A percentile compares a stretch with the other conserved stretches of the same genome.
phyloP scores from a whole-genome alignment of 2,113 vertebrate genomes.

The Martes martes region DNA sequence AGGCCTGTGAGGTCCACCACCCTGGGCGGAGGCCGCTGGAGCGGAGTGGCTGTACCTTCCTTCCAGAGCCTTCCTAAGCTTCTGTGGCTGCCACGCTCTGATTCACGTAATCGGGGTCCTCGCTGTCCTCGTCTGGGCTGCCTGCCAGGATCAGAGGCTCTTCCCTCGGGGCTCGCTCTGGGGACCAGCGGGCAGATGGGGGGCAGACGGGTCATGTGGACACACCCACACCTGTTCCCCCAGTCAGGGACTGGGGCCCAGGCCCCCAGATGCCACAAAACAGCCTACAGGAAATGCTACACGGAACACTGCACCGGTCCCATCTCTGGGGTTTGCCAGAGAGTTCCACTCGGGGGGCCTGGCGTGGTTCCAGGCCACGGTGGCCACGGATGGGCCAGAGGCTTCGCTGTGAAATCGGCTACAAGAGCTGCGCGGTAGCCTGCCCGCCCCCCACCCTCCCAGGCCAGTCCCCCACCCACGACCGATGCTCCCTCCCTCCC shows the following conservation, averaged over 20 bases:
- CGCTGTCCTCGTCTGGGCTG: constrained; percentile 1
- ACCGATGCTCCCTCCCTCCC: not conserved
- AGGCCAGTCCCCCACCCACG: not conserved
- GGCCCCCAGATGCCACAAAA: not conserved
- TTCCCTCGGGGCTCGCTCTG: rapidly evolving
- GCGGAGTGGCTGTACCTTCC: not conserved
- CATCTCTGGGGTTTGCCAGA: not conserved
- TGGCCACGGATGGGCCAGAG: rapidly evolving
- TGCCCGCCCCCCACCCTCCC: rapidly evolving
- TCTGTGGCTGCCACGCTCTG: rapidly evolving
- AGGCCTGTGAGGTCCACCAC: no score
- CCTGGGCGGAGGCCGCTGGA: not conserved
- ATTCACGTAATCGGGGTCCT: constrained; percentile 82
- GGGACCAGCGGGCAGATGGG: not conserved
- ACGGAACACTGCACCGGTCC: rapidly evolving
- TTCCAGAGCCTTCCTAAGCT: not conserved
- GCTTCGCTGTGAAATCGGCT: not conserved
- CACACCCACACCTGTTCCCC: rapidly evolving
- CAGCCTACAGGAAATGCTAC: not conserved
- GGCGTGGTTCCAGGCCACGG: rapidly evolving
- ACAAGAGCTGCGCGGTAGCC: not conserved
- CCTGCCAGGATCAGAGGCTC: not conserved
- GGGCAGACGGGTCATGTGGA: rapidly evolving
- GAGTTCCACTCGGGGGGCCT: not conserved
- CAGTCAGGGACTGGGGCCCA: not conserved